A percentile compares a stretch with the other conserved stretches of the same genome.
Conservation (phyloP, 2,797 vertebrate species). For the Cossypha polioptera region DNA sequence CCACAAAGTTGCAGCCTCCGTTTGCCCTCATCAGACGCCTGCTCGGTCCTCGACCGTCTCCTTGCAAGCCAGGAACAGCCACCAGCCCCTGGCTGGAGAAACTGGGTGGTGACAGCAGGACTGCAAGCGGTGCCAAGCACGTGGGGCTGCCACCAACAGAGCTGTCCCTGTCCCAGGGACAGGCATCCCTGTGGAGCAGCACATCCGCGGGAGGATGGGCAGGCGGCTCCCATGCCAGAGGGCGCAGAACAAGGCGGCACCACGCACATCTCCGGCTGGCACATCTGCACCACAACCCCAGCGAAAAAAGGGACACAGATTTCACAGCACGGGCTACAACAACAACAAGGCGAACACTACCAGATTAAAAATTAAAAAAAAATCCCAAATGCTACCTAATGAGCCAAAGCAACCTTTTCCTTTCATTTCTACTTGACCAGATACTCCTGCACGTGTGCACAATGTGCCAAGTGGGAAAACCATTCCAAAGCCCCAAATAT, state of each 20-base stretch:
- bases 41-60: background rate
- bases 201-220: background rate
- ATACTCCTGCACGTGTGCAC: accelerated
- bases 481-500: background rate
- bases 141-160: background rate
- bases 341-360: background rate
- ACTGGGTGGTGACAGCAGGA: background rate
- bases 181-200: background rate
- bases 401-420: background rate
- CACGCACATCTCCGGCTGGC: accelerated
- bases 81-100: background rate
- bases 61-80: background rate
- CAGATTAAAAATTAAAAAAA: too few relatives aligned
- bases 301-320: background rate
- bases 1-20: background rate
- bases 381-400: background rate
- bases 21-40: background rate
- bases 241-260: background rate
- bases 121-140: background rate
- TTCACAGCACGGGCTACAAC: background rate
- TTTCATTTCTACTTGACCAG: background rate
- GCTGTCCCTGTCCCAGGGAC: background rate
- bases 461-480: background rate
- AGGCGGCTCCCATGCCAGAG: background rate
- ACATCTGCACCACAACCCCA: background rate